Evolutionary conservation across 2,888 invertebrate species (phyloP), one percentile per base, ranked within the genome.

Genomic region (Eremobia ochroleuca): DNA sequence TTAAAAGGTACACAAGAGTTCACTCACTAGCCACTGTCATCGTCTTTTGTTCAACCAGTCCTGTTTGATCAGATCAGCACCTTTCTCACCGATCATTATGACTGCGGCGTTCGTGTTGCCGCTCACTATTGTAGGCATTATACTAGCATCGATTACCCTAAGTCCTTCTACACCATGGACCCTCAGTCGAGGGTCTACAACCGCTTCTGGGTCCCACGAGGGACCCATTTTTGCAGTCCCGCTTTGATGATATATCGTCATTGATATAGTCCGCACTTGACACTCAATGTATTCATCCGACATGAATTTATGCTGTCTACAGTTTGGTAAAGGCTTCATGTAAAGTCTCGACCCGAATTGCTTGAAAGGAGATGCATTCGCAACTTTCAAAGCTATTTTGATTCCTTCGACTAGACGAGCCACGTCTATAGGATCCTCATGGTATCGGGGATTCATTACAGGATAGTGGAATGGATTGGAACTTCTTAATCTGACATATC

Each of bases 31-130:
- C 81, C 77, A 86, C 80, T 89, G 91, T 95, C 94, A 95, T 90
- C 95, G 93, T 85, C 91, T 92, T 61, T 87, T 87, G 87, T 95
- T 89, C 87, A 97, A 92, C 98, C 98, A 99, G 94, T 98, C 98
- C 93, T 98, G 97, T 94, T 99, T 99, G 77, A 99, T 98, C 90
- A 99, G 96, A 95, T 99, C 99, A 0, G 99, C 97, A 9, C 98
- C 99, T 92, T 99, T 99, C 91, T 99, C 99, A 0, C 98, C 99
- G 49, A 99, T 98, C 99, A 99, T 99, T 70, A 99, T 98, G n/a
- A 98, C 98, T 0, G 99, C 98, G 0, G 99, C 99, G 93, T 99
- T 99, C 1, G 99, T 99, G 91, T 99, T 99, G 13, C 99, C 99
- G 90, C 98, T 98, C 46, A 98, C 98, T 87, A 99, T 98, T 2